Base-by-base conservation (phyloP, 2,113 vertebrate species). In the Polyodon spathula region DNA sequence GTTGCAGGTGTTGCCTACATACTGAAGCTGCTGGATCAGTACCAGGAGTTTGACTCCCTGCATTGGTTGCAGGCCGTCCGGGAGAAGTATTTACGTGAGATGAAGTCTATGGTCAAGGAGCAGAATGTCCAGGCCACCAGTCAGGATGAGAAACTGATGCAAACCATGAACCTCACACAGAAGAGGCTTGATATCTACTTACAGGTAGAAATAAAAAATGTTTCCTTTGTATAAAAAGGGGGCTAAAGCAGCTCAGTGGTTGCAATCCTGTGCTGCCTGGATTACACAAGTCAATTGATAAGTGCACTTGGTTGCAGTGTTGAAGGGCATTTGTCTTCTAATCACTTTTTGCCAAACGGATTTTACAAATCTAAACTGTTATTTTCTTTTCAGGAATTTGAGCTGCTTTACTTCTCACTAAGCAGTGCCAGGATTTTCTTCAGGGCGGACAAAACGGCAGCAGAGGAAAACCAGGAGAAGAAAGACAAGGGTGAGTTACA, bases 341-440 rank as follows among this genome's bases (percentile, higher is more conserved):
- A 37, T 58, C 7, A n/a, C n/a, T n/a, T n/a, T n/a, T n/a, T n/a
- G n/a, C n/a, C n/a, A n/a, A n/a, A n/a, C n/a, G 10, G 5, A 15
- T 51, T 14, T 51, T 8, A 39, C 38, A 14, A 44, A 10, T n/a
- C 15, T 54, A 40, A 2, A 42, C 6, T 68, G 55, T 16, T 38
- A 66, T 64, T 76, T 78, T 39, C 65, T 60, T 56, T 56, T 53
- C 79, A 99, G 96, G 96, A 99, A 81, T 99, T 99, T 80, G 96
- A 99, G 77, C 83, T 99, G 64, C 93, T 99, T 7, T 88, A 96
- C 89, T 99, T 97, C 76, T 98, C 95, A 15, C 71, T 99, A 58
- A 99, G 96, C 76, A 99, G 96, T 46, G 95, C 96, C 60, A 88
- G 96, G 63, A 98, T 99, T 70, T 99, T 99, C 90, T 99, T 99